Base-by-base conservation (phyloP, 1,140 invertebrate genomes). In the Drosophila yakuba region DNA sequence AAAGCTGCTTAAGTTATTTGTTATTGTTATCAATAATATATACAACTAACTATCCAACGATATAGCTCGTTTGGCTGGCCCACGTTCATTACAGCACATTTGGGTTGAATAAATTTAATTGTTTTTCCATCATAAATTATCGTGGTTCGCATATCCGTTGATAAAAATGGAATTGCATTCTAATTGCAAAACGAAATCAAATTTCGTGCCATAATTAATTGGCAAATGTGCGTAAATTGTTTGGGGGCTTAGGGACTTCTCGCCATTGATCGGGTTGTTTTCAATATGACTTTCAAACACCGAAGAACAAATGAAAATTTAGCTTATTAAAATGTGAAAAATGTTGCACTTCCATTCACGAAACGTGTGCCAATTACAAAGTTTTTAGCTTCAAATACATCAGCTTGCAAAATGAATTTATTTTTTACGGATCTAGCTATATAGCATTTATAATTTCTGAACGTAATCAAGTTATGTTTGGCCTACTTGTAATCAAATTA, bases 1-100 rank as follows among this genome's bases (percentile, higher is more conserved):
- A 50, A 68, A 68, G 68, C 74, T 75, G 75, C 80, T 78, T 83
- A 78, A 78, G 76, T 71, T 75, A 78, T 83, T 75, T 66, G 57
- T 71, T 67, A 72, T 71, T 62, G 45, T 47, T 76, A 83, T 82
- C 71, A 78, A 74, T 67, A 61, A 55, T 71, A 61, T 69, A 50
- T 75, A 68, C 38, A 63, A 63, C 60, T 60, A 63, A 63, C 55
- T 63, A 32, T 35, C 17, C 38, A 63, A 20, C 50, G 56, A 28
- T 28, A 28, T 39, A 45, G 23, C 38, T 23, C 10, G 39, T 48
- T 74, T 73, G 63, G 45, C 50, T 41, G n/a, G 54, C 68, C 38
- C 36, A 48, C 52, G 56, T 68, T 35, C 47, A 47, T 64, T 62
- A 32, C 45, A 39, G 61, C 28, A 11, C 35, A 69, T 56, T 64